Evolutionary conservation across 1,140 invertebrate genomes (phyloP), one percentile per base, ranked within the genome.

Genomic region (Aphelenchoides fujianensis): DNA sequence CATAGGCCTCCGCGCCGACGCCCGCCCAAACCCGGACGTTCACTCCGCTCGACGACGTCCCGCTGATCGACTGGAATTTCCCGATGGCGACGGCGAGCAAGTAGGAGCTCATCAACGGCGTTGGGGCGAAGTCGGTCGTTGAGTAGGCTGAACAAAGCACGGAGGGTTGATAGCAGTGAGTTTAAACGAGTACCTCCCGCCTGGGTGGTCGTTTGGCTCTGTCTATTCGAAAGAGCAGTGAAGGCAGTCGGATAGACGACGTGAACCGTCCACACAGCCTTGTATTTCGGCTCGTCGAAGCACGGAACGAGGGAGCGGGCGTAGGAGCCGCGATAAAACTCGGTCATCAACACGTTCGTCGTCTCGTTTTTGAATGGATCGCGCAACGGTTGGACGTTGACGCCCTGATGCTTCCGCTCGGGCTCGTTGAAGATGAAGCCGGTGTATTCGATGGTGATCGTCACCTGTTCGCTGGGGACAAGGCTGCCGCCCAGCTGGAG

Each of bases 211-310:
- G n/a, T n/a, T n/a, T n/a, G n/a, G n/a, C n/a, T n/a, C n/a, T n/a
- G n/a, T n/a, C n/a, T 31, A 67, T 74, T 74, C 2, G 72, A 74
- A 1, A 74, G 32, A 28, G 72, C 71, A 32, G 68, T 53, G 35
- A 74, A 41, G 12, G 61, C 71, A 0, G 61, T 27, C 31, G 61
- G 27, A 57, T 74, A 71, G 5, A 30, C 52, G n/a, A 74, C 72
- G 9, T n/a, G 2, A 41, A 74, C 55, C 2, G 1, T 9, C 37
- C 72, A 74, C n/a, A 16, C 27, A 53, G 72, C 72, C 62, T 74
- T 74, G 53, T 74, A 74, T 27, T 52, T 73, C 0, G 72, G 72
- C 30, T 74, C 72, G 54, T 74, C 72, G 30, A 69, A 73, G 53
- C 72, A 74, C 27, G 72, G 72, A 23, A 73, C 62, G 23, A 74